Evolutionary conservation across 2,113 vertebrate species (phyloP).

Genomic region (Ailurus styani): DNA sequence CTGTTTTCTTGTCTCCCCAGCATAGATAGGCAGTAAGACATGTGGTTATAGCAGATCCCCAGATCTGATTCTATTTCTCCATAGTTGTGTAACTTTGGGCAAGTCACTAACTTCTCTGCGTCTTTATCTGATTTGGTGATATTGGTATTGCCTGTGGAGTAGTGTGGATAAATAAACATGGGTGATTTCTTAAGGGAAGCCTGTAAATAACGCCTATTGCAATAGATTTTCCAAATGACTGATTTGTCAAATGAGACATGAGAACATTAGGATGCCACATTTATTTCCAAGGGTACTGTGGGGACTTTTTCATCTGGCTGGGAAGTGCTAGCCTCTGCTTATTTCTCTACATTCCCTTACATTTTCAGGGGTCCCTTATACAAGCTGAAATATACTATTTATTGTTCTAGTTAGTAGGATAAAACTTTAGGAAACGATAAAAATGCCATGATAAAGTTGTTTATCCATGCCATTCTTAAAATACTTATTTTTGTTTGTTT

Average conservation of each 20-base stretch:
- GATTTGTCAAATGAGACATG: neutral
- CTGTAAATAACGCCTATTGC: too few species aligned
- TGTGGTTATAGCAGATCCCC: neutral
- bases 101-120: neutral
- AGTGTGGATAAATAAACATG: neutral
- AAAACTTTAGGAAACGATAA: neutral
- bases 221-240: neutral
- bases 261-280: neutral
- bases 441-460: neutral
- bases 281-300: neutral
- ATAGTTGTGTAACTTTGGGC: neutral
- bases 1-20: neutral
- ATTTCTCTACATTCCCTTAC: neutral
- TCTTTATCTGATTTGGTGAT: neutral
- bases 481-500: neutral
- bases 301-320: neutral
- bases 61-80: neutral
- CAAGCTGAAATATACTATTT: neutral
- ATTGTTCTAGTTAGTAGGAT: neutral
- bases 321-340: neutral
- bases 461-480: neutral
- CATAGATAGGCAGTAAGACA: neutral
- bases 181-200: neutral
- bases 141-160: neutral
- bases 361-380: neutral